Percentiles rank a stretch among this genome's conserved stretches.
Conservation (phyloP, 1,140 invertebrate species). For the Maniola jurtina region DNA sequence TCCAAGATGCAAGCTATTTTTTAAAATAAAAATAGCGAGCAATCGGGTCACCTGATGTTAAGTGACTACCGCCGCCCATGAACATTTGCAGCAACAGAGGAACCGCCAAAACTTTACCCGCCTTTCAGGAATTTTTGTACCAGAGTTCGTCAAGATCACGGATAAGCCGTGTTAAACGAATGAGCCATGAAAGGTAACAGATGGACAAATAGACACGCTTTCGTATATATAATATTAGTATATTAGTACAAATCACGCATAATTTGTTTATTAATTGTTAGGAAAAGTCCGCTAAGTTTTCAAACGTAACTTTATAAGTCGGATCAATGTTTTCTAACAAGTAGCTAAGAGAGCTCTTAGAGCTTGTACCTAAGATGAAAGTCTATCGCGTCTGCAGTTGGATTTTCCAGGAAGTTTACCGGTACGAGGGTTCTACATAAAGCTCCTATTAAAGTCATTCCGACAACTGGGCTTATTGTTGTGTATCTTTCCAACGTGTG, state of each 20-base stretch:
- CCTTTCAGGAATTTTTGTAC: too few relatives aligned
- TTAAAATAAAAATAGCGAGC: too few relatives aligned
- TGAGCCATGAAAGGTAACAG: too few relatives aligned
- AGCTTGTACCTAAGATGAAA: slow-evolving; percentile 75
- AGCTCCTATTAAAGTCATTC: slow-evolving; percentile 90
- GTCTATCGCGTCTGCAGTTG: slow-evolving; percentile 80
- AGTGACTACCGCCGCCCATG: too few relatives aligned
- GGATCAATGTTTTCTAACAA: slow-evolving; percentile 18
- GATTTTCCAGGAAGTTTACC: slow-evolving; percentile 82
- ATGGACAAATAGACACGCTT: too few relatives aligned
- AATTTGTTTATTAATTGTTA: not conserved
- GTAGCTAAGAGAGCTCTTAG: slow-evolving; percentile 10
- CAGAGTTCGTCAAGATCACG: too few relatives aligned
- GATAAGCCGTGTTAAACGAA: too few relatives aligned
- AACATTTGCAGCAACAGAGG: too few relatives aligned
- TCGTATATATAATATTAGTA: too few relatives aligned
- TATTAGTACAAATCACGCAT: not conserved
- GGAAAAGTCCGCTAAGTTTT: not conserved
- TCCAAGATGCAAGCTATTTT: too few relatives aligned
- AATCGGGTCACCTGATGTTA: too few relatives aligned
- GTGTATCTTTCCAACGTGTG: slow-evolving; percentile 84
- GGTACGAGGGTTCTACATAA: slow-evolving; percentile 86
- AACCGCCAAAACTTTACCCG: too few relatives aligned
- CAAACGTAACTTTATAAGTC: slow-evolving; percentile 8
- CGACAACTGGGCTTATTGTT: slow-evolving; percentile 89